Base-by-base conservation (phyloP, 1,140 invertebrate genomes). In the Anthonomus grandis region DNA sequence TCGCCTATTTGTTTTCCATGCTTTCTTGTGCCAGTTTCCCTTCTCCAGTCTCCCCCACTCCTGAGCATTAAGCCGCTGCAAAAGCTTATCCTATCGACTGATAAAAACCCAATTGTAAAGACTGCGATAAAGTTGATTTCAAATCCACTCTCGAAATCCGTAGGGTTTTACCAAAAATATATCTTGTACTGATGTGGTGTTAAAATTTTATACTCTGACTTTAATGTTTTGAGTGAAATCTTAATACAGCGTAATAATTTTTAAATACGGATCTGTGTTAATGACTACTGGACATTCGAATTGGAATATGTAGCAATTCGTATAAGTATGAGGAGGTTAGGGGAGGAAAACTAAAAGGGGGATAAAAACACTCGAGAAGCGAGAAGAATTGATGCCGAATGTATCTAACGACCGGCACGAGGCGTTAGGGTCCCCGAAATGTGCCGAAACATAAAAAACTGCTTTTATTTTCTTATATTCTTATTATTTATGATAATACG, bases 351-450 rank as follows among this genome's bases (percentile, higher is more conserved):
- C 4, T 10, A 18, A 15, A 34, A 25, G 57, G 48, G 49, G 25
- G 13, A 27, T 38, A 23, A 42, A 52, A 60, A 60, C 58, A 55
- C 51, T 60, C 58, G 38, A 49, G 45, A 60, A 53, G 58, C 50
- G 60, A 62, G 56, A 62, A 58, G 45, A 62, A 62, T 62, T 58
- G 60, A 58, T 44, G 60, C 55, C 60, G 60, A 62, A 62, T 62
- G 60, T 62, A 52, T 59, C 56, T 62, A 62, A 62, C 60, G 60
- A 62, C 59, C 44, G 49, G 46, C 57, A 50, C 57, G 46, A 52
- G 48, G 57, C 48, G 56, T 50, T 60, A 37, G 52, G 58, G 51
- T 60, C 48, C 57, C 48, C 49, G 19, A 52, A 59, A 59, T 41
- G 57, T 59, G 57, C 57, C 57, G 57, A 59, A 59, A 59, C 57